phyloP scores from a whole-genome alignment of 2,888 invertebrate genomes.

The Marasmarcha lunaedactyla region DNA sequence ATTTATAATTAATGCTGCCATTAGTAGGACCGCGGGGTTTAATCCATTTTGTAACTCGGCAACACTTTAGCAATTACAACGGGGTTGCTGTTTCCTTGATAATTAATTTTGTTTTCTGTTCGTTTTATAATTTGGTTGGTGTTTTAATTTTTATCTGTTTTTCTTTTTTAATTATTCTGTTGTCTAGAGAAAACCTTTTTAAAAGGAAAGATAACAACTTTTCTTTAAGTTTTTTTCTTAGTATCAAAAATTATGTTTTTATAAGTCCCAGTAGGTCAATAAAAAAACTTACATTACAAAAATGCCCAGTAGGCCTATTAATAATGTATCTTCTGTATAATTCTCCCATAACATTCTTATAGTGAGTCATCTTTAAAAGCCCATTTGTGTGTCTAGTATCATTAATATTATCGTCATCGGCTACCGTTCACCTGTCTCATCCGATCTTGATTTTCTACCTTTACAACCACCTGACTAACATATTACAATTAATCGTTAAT shows the following conservation, averaged over 20 bases:
- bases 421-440: conserved; percentile 20
- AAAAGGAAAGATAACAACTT: too few species aligned
- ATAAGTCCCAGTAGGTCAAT: too few species aligned
- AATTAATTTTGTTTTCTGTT: conserved; percentile 19
- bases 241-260: too few species aligned
- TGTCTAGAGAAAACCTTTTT: too few species aligned
- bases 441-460: conserved; percentile 5
- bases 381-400: conserved; percentile 32
- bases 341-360: conserved; percentile 12
- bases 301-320: too few species aligned
- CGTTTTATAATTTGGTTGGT: conserved; percentile 8
- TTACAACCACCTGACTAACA: neutral
- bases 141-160: conserved; percentile 4
- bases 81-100: conserved; percentile 1
- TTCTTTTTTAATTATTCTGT: too few species aligned
- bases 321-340: too few species aligned
- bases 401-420: conserved; percentile 32
- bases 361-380: conserved; percentile 20
- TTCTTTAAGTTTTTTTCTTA: too few species aligned
- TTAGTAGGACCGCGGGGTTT: conserved; percentile 44
- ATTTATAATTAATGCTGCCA: conserved; percentile 65
- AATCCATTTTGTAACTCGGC: conserved; percentile 19
- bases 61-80: conserved; percentile 18
- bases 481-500: neutral
- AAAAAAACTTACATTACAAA: too few species aligned